Base-by-base conservation (phyloP, 2,797 vertebrate species). In the Peromyscus nudipes region DNA sequence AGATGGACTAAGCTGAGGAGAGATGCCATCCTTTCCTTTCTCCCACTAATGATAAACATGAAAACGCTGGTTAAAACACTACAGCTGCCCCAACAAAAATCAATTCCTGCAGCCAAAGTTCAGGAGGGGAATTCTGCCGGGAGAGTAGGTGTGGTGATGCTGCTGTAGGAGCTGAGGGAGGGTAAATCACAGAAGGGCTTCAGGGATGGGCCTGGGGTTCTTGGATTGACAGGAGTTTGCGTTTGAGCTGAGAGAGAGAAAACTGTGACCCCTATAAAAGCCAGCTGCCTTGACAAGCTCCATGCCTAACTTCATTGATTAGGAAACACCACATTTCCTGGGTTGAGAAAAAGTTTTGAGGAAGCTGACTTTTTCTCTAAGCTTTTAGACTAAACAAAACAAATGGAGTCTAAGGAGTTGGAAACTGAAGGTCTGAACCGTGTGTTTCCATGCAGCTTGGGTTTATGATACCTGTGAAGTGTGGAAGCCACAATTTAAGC, bases 401-500 rank as follows among this genome's bases (percentile, higher is more conserved):
- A 76, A 71, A 62, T 60, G 11, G 71, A 31, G 52, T 12, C 57
- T 19, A 25, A 46, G 75, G 60, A 83, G 57, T 69, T 67, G 46
- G 92, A 96, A 71, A 62, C 10, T 8, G 0, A 62, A 57, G 27
- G 16, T 27, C 49, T 14, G 23, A 67, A 49, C 49, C 79, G 0
- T 40, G 0, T 46, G 27, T 84, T 87, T 69, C 13, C 43, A 16
- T 14, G 52, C 40, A 96, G 23, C 75, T 52, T 89, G 65, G 57
- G 29, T 82, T 88, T 83, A 29, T 71, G 31, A 55, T 89, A 93
- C 49, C 82, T 64, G 37, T 67, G 25, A 81, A 49, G 69, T 85
- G 40, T 62, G 94, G 92, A 87, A 96, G 57, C 46, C 37, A 25
- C 57, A 67, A 27, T 9, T 80, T 21, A 43, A 84, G 92, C 82